Evolutionary conservation across 2,113 vertebrate species (phyloP).

Genomic region (Peromyscus californicus): DNA sequence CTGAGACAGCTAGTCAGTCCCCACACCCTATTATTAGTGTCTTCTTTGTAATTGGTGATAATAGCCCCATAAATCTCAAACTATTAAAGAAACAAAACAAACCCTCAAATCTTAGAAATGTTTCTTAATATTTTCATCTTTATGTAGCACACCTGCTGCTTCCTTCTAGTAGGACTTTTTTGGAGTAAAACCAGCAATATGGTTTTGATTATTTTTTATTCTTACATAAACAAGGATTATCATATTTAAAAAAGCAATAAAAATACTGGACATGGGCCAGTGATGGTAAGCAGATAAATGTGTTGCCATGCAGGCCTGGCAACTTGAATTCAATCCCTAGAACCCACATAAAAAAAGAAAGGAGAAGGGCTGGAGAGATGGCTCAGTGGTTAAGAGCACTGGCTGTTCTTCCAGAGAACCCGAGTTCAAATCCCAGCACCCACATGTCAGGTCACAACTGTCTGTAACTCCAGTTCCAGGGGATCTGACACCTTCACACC

Average conservation of each 20-base stretch:
- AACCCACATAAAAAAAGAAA: neutral
- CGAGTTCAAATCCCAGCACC: too few relatives aligned
- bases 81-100: neutral
- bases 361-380: too few relatives aligned
- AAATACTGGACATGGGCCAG: neutral
- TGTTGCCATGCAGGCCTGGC: neutral
- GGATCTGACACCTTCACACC: too few relatives aligned
- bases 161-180: neutral
- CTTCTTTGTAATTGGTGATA: neutral
- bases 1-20: neutral
- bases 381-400: too few relatives aligned
- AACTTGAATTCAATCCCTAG: neutral
- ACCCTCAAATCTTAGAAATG: neutral
- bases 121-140: neutral
- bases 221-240: neutral
- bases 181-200: neutral
- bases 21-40: neutral
- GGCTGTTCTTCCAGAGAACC: too few relatives aligned
- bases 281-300: neutral
- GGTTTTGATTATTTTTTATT: neutral
- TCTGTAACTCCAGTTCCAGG: too few relatives aligned
- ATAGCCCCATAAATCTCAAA: neutral
- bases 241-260: constrained; percentile 57
- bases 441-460: too few relatives aligned
- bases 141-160: neutral